Base-by-base conservation (phyloP, 2,113 vertebrate species). In the Salvelinus sp. region DNA sequence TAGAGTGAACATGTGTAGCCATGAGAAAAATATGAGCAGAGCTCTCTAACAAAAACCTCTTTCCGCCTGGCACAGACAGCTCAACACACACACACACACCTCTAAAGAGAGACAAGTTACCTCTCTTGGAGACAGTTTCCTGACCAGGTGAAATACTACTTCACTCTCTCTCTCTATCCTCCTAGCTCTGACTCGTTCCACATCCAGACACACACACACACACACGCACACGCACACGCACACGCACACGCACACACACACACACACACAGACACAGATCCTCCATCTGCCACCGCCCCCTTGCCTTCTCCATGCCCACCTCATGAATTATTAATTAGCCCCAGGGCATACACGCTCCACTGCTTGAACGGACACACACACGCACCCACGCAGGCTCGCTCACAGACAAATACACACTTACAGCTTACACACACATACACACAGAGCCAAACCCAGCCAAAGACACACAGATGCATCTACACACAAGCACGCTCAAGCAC, bases 241-340 rank as follows among this genome's bases (percentile, higher is more conserved):
- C 33, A 38, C 6, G 9, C 33, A 7, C 33, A 7, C 33, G 7
- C 30, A 6, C 30, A 1, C 73, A 74, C 76, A 81, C 28, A 30
- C 44, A n/a, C 73, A 71, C 68, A 48, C 78, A 28, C 79, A 82
- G 74, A 62, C 78, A 81, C 78, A 83, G 80, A 87, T 82, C 83
- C 90, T 87, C 87, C 89, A 87, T 89, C 90, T 92, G 88, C 83
- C 89, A 75, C 86, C 85, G 83, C 90, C 90, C 75, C 85, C 86
- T 85, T 75, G 73, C 64, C 38, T 73, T 89, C 54, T 79, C 71
- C 85, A 90, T 83, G 80, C 90, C 92, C 88, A 91, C 85, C 88
- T 91, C 87, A 93, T 94, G 60, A 81, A 93, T 93, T 88, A 91
- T 93, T 85, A 82, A 93, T 88, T 48, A 79, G 33, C 66, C 79